A percentile compares a stretch with the other conserved stretches of the same genome.
Evolutionary conservation across 2,888 invertebrate genomes (phyloP).

Genomic region (Drosophila longiperda): DNA sequence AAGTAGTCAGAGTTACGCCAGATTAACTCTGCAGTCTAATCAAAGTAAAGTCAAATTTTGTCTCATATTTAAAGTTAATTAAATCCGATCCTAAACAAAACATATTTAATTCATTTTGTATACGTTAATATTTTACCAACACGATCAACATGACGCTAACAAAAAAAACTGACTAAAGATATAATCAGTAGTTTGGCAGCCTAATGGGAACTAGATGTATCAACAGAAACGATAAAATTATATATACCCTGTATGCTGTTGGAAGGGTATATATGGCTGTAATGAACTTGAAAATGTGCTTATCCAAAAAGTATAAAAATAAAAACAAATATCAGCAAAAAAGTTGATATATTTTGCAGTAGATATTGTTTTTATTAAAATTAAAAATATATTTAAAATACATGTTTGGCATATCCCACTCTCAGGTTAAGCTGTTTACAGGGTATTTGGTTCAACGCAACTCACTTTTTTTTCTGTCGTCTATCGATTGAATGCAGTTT

Average conservation of each 20-base stretch:
- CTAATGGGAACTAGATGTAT: neutral
- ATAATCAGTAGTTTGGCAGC: neutral
- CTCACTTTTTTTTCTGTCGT: neutral
- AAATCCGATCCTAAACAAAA: neutral
- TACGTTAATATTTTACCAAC: neutral
- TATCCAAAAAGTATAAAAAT: too few relatives aligned
- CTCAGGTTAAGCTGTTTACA: neutral
- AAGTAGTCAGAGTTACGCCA: neutral
- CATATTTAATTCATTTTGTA: neutral
- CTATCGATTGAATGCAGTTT: slow-evolving; percentile 21
- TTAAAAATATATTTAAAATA: neutral
- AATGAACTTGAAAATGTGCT: neutral
- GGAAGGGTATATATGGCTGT: neutral
- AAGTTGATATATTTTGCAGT: neutral
- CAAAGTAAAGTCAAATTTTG: slow-evolving; percentile 1
- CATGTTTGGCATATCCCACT: neutral
- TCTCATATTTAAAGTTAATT: neutral
- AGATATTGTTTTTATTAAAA: neutral
- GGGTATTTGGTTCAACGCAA: neutral
- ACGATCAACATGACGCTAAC: neutral
- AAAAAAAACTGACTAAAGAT: neutral
- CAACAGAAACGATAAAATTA: neutral
- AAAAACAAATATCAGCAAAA: too few relatives aligned
- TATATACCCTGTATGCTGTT: neutral
- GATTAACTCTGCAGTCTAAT: neutral